These are phyloP conservation scores for Eupithecia inturbata DNA, from an alignment of 2,888 invertebrate species.

Conservation along the genomic window DNA sequence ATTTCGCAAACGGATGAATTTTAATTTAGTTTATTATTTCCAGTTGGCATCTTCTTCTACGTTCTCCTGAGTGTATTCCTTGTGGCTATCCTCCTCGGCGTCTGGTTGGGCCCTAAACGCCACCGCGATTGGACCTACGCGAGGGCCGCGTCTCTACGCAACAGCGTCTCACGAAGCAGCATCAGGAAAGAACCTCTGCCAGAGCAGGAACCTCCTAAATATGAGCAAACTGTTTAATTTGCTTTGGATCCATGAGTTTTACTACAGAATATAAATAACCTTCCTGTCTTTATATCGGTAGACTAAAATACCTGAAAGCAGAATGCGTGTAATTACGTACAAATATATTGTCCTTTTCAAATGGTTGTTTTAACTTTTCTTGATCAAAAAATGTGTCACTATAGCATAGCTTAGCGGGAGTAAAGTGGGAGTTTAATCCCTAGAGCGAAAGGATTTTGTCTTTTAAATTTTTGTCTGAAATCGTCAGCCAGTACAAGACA, in stretches of 20 bases:
- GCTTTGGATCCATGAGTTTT: not conserved
- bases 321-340: constrained; percentile 3
- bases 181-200: constrained; percentile 49
- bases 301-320: constrained; percentile 1
- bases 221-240: not conserved
- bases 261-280: not conserved
- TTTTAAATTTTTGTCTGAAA: too few relatives aligned
- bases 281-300: not conserved
- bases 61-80: constrained; percentile 46
- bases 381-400: too few relatives aligned
- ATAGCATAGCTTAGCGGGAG: too few relatives aligned
- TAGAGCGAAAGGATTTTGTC: too few relatives aligned
- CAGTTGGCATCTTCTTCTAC: constrained; percentile 39
- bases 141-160: constrained; percentile 49
- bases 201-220: constrained; percentile 10
- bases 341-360: not conserved
- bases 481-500: too few relatives aligned
- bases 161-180: constrained; percentile 54
- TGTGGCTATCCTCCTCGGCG: constrained; percentile 45
- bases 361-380: not conserved
- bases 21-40: constrained; percentile 24
- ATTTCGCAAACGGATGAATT: not conserved
- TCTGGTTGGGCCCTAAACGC: constrained; percentile 54
- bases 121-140: constrained; percentile 61
- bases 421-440: too few relatives aligned